Evolutionary conservation across 2,113 vertebrate genomes (phyloP), one percentile per base, ranked within the genome.

Genomic region (Orthochromis malagaraziensis): DNA sequence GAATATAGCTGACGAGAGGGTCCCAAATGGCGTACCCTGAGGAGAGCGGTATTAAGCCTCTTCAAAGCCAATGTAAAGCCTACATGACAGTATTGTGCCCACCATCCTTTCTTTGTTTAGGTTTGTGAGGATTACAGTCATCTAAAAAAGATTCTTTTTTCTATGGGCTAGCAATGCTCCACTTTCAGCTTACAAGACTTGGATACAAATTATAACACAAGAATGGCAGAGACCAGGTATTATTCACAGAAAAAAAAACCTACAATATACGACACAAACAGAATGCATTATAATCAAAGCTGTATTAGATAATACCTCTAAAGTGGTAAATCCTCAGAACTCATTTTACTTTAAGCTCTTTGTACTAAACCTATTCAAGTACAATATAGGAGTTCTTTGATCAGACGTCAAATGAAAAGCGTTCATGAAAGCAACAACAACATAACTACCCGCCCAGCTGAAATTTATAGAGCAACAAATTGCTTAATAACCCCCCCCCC

Each of bases 21-120:
- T 68, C 60, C 54, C 79, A 89, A 88, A 88, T 85, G 79, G 75
- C 4, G 3, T 10, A 58, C 51, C 84, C 60, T 14, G 8, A 86
- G 79, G 81, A 86, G 19, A 85, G 45, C 19, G 79, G 68, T 63
- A 63, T 81, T 81, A 90, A 92, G 65, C 91, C 42, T 51, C 79
- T 80, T 80, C 51, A 88, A 90, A 89, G 82, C 65, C 79, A 73
- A 87, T 82, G 81, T 87, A 88, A 90, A 93, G 88, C 87, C 83
- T 53, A 40, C 4, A 82, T 87, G 86, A 90, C 87, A 85, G 79
- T 55, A 83, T 51, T 49, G 53, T 85, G 87, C 45, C 68, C 35
- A 63, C 55, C 24, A 73, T 90, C 63, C 82, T 55, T 40, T 86
- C 60, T 86, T 84, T 83, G 68, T 90, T 86, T 90, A 54, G 60